Conservation (phyloP, 2,888 invertebrate genomes). For the Slavum lentiscoides region DNA sequence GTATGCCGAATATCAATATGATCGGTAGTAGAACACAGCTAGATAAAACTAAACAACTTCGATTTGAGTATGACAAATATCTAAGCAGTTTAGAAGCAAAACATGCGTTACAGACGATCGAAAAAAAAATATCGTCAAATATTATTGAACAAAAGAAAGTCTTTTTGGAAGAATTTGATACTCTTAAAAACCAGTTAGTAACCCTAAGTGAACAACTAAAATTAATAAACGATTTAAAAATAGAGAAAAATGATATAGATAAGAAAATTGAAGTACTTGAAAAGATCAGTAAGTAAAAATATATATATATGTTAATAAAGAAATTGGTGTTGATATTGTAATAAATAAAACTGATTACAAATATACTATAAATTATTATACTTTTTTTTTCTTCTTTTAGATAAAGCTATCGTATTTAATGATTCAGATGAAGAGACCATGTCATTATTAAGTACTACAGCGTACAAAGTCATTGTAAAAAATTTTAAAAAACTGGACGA, state of each 20-base stretch:
- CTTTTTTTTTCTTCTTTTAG: conserved; percentile 1
- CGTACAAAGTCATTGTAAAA: conserved; percentile 27
- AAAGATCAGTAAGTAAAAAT: conserved; percentile 20
- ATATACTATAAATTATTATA: background rate
- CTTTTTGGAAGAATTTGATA: conserved; percentile 28
- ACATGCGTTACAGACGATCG: background rate
- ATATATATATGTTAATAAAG: background rate
- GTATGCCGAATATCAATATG: conserved; percentile 26
- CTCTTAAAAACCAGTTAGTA: conserved; percentile 27
- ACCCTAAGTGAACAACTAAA: conserved; percentile 17
- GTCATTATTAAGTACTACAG: conserved; percentile 12
- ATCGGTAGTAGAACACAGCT: conserved; percentile 10
- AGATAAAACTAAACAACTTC: conserved; percentile 6
- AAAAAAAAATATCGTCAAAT: conserved; percentile 28
- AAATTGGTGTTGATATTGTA: background rate
- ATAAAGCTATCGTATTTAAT: conserved; percentile 19
- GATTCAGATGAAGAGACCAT: conserved; percentile 33
- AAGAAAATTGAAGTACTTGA: conserved; percentile 28
- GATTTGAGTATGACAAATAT: conserved; percentile 34
- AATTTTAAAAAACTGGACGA: conserved; percentile 41
- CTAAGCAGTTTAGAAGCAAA: conserved; percentile 25
- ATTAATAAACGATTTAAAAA: conserved; percentile 19
- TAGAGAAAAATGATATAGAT: conserved; percentile 20
- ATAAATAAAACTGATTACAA: too few species aligned
- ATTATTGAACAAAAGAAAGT: conserved; percentile 37